phyloP scores from a whole-genome alignment of 2,113 vertebrate species.

The Heloderma charlesbogerti region DNA sequence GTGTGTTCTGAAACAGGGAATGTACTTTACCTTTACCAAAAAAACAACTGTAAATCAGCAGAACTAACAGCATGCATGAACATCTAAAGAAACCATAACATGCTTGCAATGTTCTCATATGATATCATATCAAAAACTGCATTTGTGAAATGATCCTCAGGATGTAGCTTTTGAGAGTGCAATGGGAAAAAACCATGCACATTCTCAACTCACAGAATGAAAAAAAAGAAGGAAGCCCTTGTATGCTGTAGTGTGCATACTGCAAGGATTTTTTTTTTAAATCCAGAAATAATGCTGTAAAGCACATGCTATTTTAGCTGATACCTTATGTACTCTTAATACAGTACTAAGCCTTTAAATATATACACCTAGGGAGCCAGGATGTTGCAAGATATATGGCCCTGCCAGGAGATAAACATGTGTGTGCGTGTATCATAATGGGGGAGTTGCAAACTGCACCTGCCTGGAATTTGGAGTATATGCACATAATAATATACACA shows the following conservation, averaged over 20 bases:
- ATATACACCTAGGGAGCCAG: conserved; percentile 29
- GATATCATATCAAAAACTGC: not conserved
- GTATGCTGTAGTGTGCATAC: fast-evolving
- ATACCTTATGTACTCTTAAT: not conserved
- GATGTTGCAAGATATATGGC: conserved; percentile 64
- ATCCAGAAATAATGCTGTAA: not conserved
- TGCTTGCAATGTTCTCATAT: not conserved
- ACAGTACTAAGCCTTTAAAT: not conserved
- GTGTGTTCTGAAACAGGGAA: not conserved
- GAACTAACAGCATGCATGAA: not conserved
- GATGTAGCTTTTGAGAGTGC: not conserved
- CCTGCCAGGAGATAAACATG: conserved; percentile 63
- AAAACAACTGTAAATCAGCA: not conserved
- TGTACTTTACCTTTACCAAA: not conserved
- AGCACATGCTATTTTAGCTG: not conserved
- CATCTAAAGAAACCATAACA: not conserved
- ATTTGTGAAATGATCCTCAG: not conserved
- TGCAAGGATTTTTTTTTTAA: fast-evolving
- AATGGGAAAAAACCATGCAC: not conserved
- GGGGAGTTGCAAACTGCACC: not conserved
- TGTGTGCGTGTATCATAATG: too few species aligned
- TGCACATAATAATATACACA: not conserved
- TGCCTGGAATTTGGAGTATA: conserved; percentile 21
- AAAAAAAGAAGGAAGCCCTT: not conserved
- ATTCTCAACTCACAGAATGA: not conserved